A percentile compares a stretch with the other conserved stretches of the same genome.
These are phyloP conservation scores for Aurelia coerulea DNA, from an alignment of 30 jellyfish, hydroid and myxozoan genomes.

Conservation along the genomic window DNA sequence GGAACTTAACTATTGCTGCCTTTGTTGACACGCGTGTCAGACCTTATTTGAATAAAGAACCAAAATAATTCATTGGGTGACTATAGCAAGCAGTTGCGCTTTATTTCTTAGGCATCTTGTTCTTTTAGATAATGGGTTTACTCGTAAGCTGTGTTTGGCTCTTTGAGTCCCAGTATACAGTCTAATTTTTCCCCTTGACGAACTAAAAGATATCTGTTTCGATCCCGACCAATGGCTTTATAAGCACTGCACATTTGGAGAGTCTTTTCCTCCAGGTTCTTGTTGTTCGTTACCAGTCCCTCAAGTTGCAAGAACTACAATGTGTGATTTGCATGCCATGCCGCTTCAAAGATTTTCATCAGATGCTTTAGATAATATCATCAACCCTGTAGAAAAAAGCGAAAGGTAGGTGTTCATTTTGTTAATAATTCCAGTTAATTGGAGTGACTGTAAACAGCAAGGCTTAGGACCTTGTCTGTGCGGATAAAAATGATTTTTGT, in stretches of 20 bases:
- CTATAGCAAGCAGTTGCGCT: no score
- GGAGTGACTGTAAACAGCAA: no score
- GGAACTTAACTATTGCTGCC: no score
- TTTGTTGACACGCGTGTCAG: no score
- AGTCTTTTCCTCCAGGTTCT: not conserved
- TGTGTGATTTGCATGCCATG: conserved; percentile 51
- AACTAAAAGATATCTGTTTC: conserved; percentile 45
- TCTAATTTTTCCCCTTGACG: not conserved
- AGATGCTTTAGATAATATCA: conserved; percentile 23
- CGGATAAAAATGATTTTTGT: no score
- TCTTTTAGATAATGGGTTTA: no score
- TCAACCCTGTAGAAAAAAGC: conserved; percentile 24
- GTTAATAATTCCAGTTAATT: no score
- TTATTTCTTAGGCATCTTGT: no score
- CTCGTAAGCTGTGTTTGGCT: no score
- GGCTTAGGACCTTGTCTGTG: no score
- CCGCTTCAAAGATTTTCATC: conserved; percentile 54
- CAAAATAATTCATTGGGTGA: no score
- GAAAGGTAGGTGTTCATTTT: conserved; percentile 3
- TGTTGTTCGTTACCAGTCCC: conserved; percentile 48
- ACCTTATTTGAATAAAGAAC: no score
- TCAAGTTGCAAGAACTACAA: conserved; percentile 9
- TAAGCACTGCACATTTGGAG: conserved; percentile 42
- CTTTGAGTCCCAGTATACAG: not conserved
- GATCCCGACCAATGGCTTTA: conserved; percentile 63